These are phyloP conservation scores for Solen grandis DNA, from an alignment of 1,140 invertebrate genomes.

Conservation along the genomic window DNA sequence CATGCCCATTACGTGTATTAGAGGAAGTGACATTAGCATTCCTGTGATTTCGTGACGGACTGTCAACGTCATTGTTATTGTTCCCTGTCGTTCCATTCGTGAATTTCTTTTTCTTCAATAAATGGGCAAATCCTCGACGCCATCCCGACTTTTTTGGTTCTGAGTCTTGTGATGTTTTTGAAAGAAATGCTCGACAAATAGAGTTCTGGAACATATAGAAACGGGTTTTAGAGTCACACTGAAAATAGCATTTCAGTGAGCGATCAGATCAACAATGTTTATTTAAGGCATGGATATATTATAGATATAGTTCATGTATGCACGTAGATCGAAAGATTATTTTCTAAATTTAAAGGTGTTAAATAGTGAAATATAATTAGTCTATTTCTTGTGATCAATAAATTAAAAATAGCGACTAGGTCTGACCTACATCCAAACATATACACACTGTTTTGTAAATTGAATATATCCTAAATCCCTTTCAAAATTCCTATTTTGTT, in stretches of 20 bases:
- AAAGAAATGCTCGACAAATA: conserved; percentile 24
- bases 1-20: conserved; percentile 56
- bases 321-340: too few species aligned
- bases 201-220: conserved; percentile 32
- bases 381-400: too few species aligned
- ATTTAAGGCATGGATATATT: too few species aligned
- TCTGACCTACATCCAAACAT: too few species aligned
- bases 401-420: too few species aligned
- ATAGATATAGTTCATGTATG: too few species aligned
- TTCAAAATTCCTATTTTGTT: too few species aligned
- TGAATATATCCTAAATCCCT: too few species aligned
- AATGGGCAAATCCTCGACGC: conserved; percentile 52
- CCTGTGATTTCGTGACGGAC: conserved; percentile 40
- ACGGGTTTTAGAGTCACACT: conserved; percentile 5
- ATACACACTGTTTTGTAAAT: too few species aligned
- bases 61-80: conserved; percentile 53
- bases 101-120: conserved; percentile 49
- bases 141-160: conserved; percentile 46
- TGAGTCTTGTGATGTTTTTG: conserved; percentile 30
- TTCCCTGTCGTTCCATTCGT: conserved; percentile 12
- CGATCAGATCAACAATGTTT: too few species aligned
- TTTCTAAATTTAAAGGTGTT: too few species aligned
- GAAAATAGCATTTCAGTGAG: conserved; percentile 41
- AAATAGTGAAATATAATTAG: too few species aligned
- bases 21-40: conserved; percentile 14